These are phyloP conservation scores for Myotis myotis DNA, from an alignment of 2,797 vertebrate genomes.

Conservation along the genomic window DNA sequence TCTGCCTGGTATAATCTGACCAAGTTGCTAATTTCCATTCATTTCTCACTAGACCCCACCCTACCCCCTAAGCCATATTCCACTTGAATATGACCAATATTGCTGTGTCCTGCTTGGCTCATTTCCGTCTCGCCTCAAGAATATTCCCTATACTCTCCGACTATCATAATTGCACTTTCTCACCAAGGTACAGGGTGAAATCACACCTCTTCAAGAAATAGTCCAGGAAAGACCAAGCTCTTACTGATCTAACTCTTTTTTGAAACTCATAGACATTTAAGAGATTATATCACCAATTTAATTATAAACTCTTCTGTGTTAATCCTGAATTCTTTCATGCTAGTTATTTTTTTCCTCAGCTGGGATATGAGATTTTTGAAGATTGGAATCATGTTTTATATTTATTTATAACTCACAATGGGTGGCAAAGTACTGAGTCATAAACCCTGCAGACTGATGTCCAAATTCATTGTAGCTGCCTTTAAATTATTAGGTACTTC, in stretches of 20 bases:
- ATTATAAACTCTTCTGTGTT: conserved; percentile 27
- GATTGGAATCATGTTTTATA: conserved; percentile 12
- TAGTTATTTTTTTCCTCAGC: not conserved
- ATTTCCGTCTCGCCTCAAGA: not conserved
- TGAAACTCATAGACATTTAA: not conserved
- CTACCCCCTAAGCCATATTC: not conserved
- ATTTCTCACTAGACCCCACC: not conserved
- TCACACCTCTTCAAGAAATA: not conserved
- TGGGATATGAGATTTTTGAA: conserved; percentile 24
- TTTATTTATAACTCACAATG: conserved; percentile 39
- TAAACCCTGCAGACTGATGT: conserved; percentile 7
- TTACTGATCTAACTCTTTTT: not conserved
- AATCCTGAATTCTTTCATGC: conserved; percentile 48
- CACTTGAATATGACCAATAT: not conserved
- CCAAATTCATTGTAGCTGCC: not conserved
- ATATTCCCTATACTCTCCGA: not conserved
- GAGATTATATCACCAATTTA: conserved; percentile 35
- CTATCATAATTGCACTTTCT: not conserved
- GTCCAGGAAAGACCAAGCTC: conserved; percentile 19
- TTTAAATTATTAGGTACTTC: not conserved
- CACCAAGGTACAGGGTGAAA: not conserved
- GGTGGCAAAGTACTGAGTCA: not conserved
- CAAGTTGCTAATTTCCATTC: not conserved
- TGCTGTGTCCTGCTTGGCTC: not conserved
- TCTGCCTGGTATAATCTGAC: not conserved